A percentile compares a stretch with the other conserved stretches of the same genome.
Evolutionary conservation across 37 sponge, comb jelly and placozoan genomes (phyloP).

Genomic region (Dysidea cf. avara): DNA sequence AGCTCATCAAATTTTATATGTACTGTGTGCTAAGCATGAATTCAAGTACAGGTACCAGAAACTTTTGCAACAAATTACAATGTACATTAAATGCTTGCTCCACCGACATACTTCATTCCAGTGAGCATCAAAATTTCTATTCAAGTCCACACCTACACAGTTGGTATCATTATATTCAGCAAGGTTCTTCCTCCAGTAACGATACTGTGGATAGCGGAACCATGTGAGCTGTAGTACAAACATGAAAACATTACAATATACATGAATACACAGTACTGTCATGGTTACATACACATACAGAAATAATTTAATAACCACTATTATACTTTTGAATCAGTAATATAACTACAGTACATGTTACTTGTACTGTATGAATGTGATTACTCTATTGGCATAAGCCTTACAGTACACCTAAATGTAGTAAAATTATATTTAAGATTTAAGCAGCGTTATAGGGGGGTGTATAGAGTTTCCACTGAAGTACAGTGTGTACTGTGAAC

Average conservation of each 20-base stretch:
- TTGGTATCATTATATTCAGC: not conserved
- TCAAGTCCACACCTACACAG: constrained; percentile 77
- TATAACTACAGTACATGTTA: not conserved
- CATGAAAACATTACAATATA: not conserved
- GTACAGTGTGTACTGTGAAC: no score
- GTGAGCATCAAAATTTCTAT: constrained; percentile 64
- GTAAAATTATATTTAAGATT: no score
- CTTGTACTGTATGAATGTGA: not conserved
- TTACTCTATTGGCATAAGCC: no score
- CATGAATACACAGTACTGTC: not conserved
- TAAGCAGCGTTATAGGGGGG: no score
- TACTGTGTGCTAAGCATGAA: no score
- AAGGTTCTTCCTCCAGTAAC: constrained; percentile 78
- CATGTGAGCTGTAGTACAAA: constrained; percentile 65
- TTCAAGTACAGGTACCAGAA: no score
- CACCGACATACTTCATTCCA: constrained; percentile 45
- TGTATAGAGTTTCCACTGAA: no score
- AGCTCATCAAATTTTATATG: no score
- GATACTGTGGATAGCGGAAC: constrained; percentile 63
- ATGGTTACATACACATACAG: not conserved
- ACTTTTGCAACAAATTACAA: no score
- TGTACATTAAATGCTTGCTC: no score
- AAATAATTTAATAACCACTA: not conserved
- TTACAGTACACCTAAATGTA: no score
- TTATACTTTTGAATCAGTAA: not conserved